These are phyloP conservation scores for Glyptemys insculpta DNA, from an alignment of 2,797 vertebrate species.

Conservation along the genomic window DNA sequence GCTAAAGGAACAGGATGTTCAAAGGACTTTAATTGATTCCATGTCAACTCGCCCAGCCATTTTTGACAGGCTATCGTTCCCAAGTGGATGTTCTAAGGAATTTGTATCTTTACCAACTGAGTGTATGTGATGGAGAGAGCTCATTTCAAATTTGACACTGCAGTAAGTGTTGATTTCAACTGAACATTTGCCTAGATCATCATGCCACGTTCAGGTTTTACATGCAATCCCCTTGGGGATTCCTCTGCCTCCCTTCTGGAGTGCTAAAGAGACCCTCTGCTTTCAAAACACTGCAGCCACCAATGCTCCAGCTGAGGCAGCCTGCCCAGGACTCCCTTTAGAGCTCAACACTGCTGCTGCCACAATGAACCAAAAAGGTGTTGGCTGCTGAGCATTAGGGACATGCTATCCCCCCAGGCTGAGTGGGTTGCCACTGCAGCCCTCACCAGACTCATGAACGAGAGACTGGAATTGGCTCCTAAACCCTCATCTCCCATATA, in stretches of 20 bases:
- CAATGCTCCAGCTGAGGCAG: background rate
- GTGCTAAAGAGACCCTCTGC: background rate
- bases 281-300: background rate
- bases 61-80: background rate
- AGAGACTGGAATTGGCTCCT: background rate
- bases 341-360: background rate
- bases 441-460: background rate
- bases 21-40: rapidly evolving
- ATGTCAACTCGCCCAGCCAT: background rate
- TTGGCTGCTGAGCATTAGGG: background rate
- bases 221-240: background rate
- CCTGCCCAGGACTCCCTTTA: conserved; percentile 25
- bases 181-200: background rate
- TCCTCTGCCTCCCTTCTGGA: background rate
- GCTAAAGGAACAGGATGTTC: background rate
- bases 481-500: background rate
- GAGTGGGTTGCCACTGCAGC: background rate
- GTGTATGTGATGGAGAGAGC: rapidly evolving
- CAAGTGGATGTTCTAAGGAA: background rate
- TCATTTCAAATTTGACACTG: rapidly evolving
- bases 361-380: background rate
- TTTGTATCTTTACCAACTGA: background rate
- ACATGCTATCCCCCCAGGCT: background rate
- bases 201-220: background rate
- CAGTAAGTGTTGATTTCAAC: background rate